These are phyloP conservation scores for Nasonia vitripennis DNA, from an alignment of 1,140 invertebrate genomes.

Conservation along the genomic window DNA sequence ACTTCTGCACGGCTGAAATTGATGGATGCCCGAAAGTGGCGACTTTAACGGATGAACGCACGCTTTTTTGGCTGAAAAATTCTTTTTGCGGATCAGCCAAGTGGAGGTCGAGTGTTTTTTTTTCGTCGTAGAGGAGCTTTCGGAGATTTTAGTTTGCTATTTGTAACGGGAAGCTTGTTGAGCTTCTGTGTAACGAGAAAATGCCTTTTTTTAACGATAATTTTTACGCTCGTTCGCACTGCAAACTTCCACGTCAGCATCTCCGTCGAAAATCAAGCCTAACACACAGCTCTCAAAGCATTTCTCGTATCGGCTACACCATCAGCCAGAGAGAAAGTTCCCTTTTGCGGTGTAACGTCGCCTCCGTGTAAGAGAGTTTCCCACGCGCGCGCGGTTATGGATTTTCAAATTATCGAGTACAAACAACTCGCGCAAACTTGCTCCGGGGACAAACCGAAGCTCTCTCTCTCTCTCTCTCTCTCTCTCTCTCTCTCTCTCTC, in stretches of 20 bases:
- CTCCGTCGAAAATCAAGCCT: no score
- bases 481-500: no score
- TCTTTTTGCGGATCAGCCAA: background rate
- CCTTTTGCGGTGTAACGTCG: background rate
- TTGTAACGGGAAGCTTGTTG: no score
- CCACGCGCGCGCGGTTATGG: background rate
- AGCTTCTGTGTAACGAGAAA: no score
- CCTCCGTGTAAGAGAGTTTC: background rate
- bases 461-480: background rate
- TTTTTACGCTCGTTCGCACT: no score
- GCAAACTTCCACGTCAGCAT: no score
- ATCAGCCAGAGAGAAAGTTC: background rate
- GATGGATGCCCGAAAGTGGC: background rate
- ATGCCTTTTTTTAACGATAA: no score
- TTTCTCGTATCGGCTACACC: background rate
- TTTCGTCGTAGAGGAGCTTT: no score
- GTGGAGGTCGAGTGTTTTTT: no score
- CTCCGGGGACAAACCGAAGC: background rate
- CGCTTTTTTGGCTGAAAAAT: background rate
- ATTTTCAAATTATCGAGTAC: conserved; percentile 4
- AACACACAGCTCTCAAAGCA: no score
- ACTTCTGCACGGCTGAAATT: background rate
- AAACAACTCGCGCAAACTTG: background rate
- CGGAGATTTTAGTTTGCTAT: no score
- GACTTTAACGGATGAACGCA: background rate